Evolutionary conservation across 92 coral and sea anemone genomes (phyloP), one percentile per base, ranked within the genome.

Genomic region (Muricea muricata): DNA sequence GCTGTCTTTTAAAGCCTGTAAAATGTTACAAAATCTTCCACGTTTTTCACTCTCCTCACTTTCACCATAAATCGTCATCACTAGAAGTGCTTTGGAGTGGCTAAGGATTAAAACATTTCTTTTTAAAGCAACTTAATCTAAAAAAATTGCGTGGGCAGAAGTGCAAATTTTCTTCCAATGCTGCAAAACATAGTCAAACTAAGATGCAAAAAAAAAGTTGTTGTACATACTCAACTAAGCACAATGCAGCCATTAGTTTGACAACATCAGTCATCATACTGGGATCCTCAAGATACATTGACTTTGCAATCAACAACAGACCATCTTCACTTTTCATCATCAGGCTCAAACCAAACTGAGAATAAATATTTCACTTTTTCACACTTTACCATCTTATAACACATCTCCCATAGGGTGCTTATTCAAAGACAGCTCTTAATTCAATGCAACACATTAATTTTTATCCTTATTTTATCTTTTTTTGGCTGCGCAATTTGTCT

Each of bases 251-350:
- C 94, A 97, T 92, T 29, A 97, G 91, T 74, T 92, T 97, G 26
- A 93, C 99, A 9, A 97, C 99, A 87, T 97, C 99, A 46, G 99
- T 89, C 99, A 97, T 97, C 99, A 97, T 97, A 50, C 94, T 87
- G 12, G 98, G 86, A 48, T 90, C 67, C 45, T 88, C 91, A 13
- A 97, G 98, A 75, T 93, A 91, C 95, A 97, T 97, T 40, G 93
- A 92, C 61, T 95, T 78, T 46, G 99, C 99, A 69, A 97, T 90
- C 81, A 97, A 85, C 18, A 91, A 85, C 84, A 97, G 77, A 2
- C 99, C 99, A 75, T 97, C 99, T 73, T 92, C 92, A 67, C 98
- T 93, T 88, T 93, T 87, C 88, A 97, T 63, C 87, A 94, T 89
- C 89, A 93, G 60, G 48, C 90, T 91, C 18, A 97, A 89, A 57